Conservation (phyloP, 2,113 vertebrate genomes). For the Amphiprion percula region DNA sequence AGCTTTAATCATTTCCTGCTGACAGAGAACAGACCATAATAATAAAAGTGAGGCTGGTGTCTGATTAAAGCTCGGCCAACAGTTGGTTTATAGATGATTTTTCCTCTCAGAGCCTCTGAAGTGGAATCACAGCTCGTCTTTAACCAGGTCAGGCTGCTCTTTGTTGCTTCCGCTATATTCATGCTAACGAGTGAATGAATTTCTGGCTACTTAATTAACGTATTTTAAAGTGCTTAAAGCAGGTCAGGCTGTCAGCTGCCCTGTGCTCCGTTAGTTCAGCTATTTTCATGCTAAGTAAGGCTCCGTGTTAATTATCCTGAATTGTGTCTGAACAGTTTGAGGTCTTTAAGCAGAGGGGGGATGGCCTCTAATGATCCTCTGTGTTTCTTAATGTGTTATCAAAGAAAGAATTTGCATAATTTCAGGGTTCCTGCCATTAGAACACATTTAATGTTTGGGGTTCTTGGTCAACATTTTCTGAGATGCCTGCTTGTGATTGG, state of each 20-base stretch:
- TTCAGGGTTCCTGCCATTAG: too few relatives aligned
- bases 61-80: not conserved
- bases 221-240: slow-evolving; percentile 38
- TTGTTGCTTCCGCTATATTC: slow-evolving; percentile 32
- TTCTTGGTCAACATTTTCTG: too few relatives aligned
- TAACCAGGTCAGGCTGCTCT: slow-evolving; percentile 30
- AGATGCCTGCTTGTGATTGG: too few relatives aligned
- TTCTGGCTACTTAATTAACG: slow-evolving; percentile 48
- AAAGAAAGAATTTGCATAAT: too few relatives aligned
- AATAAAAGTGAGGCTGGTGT: too few relatives aligned
- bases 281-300: slow-evolving; percentile 79
- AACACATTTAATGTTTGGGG: too few relatives aligned
- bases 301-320: slow-evolving; percentile 70
- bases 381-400: slow-evolving; percentile 44
- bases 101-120: slow-evolving; percentile 33
- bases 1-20: too few relatives aligned
- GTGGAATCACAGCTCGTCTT: slow-evolving; percentile 43
- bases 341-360: slow-evolving; percentile 65
- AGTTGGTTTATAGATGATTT: slow-evolving; percentile 10
- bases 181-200: slow-evolving; percentile 53
- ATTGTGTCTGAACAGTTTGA: slow-evolving; percentile 64
- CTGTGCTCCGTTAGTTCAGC: slow-evolving; percentile 51
- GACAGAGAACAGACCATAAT: too few relatives aligned
- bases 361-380: slow-evolving; percentile 51
- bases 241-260: slow-evolving; percentile 62